These are phyloP conservation scores for Bruchidius siliquastri DNA, from an alignment of 2,888 invertebrate genomes.

Conservation along the genomic window DNA sequence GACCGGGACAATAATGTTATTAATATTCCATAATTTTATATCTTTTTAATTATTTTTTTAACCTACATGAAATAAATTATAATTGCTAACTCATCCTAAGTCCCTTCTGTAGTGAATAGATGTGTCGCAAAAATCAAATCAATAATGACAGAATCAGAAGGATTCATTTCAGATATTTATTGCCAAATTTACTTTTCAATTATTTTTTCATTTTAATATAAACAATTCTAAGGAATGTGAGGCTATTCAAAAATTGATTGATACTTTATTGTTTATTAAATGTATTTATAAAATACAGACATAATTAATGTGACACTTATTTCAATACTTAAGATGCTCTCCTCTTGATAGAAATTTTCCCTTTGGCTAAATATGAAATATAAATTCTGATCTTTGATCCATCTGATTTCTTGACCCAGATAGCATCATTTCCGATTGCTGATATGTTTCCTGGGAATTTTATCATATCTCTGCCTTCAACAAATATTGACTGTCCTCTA, in stretches of 20 bases:
- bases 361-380: slow-evolving; percentile 77
- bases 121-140: too few relatives aligned
- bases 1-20: slow-evolving; percentile 68
- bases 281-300: not conserved
- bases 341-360: slow-evolving; percentile 83
- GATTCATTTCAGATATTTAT: too few relatives aligned
- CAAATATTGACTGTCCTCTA: slow-evolving; percentile 84
- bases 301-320: not conserved
- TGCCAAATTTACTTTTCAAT: too few relatives aligned
- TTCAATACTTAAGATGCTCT: slow-evolving; percentile 61
- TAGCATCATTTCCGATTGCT: slow-evolving; percentile 87
- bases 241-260: too few relatives aligned
- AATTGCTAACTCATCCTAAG: too few relatives aligned
- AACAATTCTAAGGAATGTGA: too few relatives aligned
- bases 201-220: not conserved
- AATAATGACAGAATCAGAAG: too few relatives aligned
- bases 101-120: too few relatives aligned
- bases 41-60: not conserved
- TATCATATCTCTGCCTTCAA: slow-evolving; percentile 66
- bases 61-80: too few relatives aligned
- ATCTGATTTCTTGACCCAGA: slow-evolving; percentile 87
- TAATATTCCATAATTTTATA: not conserved
- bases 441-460: slow-evolving; percentile 87
- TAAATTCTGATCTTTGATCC: slow-evolving; percentile 79
- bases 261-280: not conserved